phyloP scores from a whole-genome alignment of 2,888 invertebrate genomes.

The Trisateles emortualis region DNA sequence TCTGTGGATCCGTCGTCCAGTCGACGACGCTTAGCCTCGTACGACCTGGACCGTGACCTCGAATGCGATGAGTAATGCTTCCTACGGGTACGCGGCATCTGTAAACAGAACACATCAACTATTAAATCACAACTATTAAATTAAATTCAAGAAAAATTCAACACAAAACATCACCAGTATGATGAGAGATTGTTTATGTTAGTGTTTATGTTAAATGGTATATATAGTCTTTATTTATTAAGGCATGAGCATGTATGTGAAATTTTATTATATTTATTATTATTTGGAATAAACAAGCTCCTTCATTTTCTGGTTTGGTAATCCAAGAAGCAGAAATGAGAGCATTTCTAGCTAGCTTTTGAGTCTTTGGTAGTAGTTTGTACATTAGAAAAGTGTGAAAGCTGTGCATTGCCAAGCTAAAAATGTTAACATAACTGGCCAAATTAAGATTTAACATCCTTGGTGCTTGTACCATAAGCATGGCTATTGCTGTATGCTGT shows the following conservation, averaged over 20 bases:
- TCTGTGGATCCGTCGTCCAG: constrained; percentile 86
- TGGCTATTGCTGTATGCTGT: constrained; percentile 59
- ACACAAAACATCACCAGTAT: constrained; percentile 43
- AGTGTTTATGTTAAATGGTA: constrained; percentile 15
- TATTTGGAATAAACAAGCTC: constrained; percentile 23
- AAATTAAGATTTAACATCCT: constrained; percentile 15
- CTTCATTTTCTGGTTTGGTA: constrained; percentile 12
- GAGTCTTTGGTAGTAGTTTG: background rate
- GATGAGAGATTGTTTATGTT: constrained; percentile 34
- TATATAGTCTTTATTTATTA: background rate
- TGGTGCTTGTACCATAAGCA: constrained; percentile 55
- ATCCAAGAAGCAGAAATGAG: constrained; percentile 43
- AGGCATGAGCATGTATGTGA: constrained; percentile 8
- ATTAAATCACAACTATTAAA: constrained; percentile 5
- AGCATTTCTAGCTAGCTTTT: constrained; percentile 41
- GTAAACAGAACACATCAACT: constrained; percentile 48
- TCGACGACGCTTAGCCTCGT: constrained; percentile 91
- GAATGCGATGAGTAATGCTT: constrained; percentile 91
- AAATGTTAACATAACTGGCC: constrained; percentile 44
- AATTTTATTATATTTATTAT: constrained; percentile 6
- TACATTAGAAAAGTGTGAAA: constrained; percentile 18
- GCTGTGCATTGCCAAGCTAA: constrained; percentile 37
- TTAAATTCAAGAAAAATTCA: background rate
- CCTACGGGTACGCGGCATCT: constrained; percentile 95
- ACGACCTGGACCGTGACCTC: constrained; percentile 84